These are phyloP conservation scores for Sesia apiformis DNA, from an alignment of 2,888 invertebrate genomes.

Conservation along the genomic window DNA sequence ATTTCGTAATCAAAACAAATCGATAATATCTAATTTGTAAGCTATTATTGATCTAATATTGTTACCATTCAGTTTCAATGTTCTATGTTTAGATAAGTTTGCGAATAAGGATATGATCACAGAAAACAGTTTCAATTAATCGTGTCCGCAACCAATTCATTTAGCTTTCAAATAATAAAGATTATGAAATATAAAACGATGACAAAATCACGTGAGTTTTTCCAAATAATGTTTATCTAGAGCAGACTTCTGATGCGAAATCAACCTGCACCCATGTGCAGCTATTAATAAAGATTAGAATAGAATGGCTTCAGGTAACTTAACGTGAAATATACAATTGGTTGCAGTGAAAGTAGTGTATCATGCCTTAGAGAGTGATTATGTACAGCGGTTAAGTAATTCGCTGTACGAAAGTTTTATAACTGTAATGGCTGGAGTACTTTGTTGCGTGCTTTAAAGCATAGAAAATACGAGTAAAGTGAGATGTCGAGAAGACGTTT, in stretches of 20 bases:
- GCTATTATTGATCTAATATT: too few species aligned
- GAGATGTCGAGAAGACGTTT: too few species aligned
- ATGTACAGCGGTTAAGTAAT: conserved; percentile 3
- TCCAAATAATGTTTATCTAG: neutral
- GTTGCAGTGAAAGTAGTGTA: neutral
- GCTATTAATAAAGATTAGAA: too few species aligned
- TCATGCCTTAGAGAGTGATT: neutral
- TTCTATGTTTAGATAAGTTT: too few species aligned
- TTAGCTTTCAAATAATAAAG: neutral
- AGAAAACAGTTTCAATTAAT: too few species aligned
- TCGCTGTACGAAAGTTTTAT: conserved; percentile 2
- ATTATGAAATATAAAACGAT: neutral
- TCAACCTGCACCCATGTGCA: too few species aligned
- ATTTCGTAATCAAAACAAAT: too few species aligned
- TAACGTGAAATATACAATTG: neutral
- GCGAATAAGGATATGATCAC: too few species aligned
- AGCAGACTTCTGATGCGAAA: neutral
- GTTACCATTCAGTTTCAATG: too few species aligned
- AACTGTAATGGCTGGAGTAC: conserved; percentile 2
- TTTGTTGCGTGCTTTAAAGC: too few species aligned
- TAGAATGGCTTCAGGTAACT: neutral
- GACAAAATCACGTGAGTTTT: neutral
- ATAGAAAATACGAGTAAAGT: too few species aligned
- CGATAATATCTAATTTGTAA: too few species aligned
- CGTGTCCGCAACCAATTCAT: neutral